A percentile compares a stretch with the other conserved stretches of the same genome.
Evolutionary conservation across 2,888 invertebrate genomes (phyloP).

Genomic region (Chrysina gloriosa): DNA sequence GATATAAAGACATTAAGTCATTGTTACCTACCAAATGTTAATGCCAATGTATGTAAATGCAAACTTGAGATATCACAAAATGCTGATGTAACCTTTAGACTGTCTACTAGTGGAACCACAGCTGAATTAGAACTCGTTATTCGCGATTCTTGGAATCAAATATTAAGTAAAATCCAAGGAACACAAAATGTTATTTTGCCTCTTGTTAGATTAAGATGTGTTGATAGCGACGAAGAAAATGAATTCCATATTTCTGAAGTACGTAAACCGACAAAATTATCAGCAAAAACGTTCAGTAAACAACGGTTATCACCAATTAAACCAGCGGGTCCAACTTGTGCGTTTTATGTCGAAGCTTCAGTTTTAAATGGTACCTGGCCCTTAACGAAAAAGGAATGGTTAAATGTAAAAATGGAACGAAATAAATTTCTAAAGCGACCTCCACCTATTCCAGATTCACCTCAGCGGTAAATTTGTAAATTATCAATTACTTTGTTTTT

Average conservation of each 20-base stretch:
- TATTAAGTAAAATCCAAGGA: conserved; percentile 47
- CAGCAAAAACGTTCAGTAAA: neutral
- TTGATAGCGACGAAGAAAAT: neutral
- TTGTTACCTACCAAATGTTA: conserved; percentile 50
- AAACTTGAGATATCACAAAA: conserved; percentile 46
- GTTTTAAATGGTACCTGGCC: conserved; percentile 64
- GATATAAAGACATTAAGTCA: conserved; percentile 15
- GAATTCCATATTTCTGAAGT: neutral
- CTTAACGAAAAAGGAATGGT: conserved; percentile 62
- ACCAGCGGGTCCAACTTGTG: conserved; percentile 35
- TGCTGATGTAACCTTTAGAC: conserved; percentile 47
- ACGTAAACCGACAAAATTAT: neutral
- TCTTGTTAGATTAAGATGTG: conserved; percentile 41
- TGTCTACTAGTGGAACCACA: conserved; percentile 44
- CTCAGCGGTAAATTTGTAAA: neutral
- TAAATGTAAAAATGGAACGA: conserved; percentile 53
- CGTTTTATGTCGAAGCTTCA: conserved; percentile 43
- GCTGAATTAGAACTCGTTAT: conserved; percentile 48
- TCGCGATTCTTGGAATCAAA: conserved; percentile 43
- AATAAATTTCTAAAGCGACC: conserved; percentile 42
- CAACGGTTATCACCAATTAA: neutral
- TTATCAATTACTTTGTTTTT: conserved; percentile 7
- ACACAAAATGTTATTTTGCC: conserved; percentile 48
- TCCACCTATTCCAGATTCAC: neutral
- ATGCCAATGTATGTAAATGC: conserved; percentile 48